Evolutionary conservation across 2,113 vertebrate genomes (phyloP), one percentile per base, ranked within the genome.

Genomic region (Albula goreensis): DNA sequence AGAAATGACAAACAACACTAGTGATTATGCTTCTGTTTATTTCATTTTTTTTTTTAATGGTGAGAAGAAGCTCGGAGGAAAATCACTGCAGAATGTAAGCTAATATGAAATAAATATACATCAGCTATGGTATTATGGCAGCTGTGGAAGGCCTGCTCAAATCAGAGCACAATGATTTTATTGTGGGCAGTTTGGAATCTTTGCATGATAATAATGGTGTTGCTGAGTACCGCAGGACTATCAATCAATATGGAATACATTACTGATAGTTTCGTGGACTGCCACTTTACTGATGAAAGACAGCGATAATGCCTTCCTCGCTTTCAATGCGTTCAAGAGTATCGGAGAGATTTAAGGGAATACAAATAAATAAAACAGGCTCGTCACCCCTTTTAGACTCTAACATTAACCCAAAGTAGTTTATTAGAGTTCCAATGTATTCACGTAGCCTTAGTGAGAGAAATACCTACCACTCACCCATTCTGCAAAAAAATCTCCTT

Each of bases 221-320:
- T 96, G 93, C 93, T 91, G 91, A 88, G 93, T 94, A 92, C 90
- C 87, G 91, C 90, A 92, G 91, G 93, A 88, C 89, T 90, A 93
- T 95, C 93, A 93, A 94, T 95, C 95, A 95, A 93, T 93, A 90
- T 90, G 85, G 93, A 95, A 95, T 95, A 91, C 92, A 92, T 93
- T 93, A 91, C 90, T 89, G 90, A 91, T 92, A 92, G 91, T 93
- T 94, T 93, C 95, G 92, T 94, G 90, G 91, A 82, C 85, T 87
- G 88, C 90, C 94, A 96, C 94, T 96, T 94, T 94, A 89, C 89
- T 90, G 92, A 94, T 95, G 93, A 96, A 96, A 94, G 95, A 95
- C 91, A 78, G 89, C 93, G 93, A 95, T 94, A 95, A 95, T 93
- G 91, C 91, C 60, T 91, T 41, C 88, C 86, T 87, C 81, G 83